Evolutionary conservation across 2,888 invertebrate species (phyloP).

Genomic region (Leucophenga maculata): DNA sequence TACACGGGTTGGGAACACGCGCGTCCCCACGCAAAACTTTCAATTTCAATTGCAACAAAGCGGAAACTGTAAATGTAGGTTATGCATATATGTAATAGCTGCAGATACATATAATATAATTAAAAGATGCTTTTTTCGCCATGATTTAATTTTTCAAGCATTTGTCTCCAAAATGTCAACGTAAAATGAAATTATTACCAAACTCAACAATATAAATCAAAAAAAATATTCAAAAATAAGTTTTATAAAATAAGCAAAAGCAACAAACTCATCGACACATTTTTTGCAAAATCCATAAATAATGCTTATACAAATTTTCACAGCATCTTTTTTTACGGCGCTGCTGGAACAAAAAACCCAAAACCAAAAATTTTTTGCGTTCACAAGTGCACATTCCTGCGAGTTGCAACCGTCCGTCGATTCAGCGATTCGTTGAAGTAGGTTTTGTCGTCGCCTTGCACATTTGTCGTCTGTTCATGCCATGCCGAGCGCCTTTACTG

Average conservation of each 20-base stretch:
- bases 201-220: conserved; percentile 17
- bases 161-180: conserved; percentile 17
- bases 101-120: no score
- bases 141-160: not conserved
- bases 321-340: conserved; percentile 40
- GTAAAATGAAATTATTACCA: conserved; percentile 17
- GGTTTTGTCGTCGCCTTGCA: conserved; percentile 31
- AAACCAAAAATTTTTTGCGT: not conserved
- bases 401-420: conserved; percentile 30
- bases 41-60: conserved; percentile 63
- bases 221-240: not conserved
- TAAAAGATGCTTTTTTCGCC: not conserved
- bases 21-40: conserved; percentile 51
- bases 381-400: conserved; percentile 28
- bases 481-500: not conserved
- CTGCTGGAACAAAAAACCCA: not conserved
- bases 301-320: conserved; percentile 51
- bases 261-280: conserved; percentile 56
- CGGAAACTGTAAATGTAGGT: conserved; percentile 53
- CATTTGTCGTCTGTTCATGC: not conserved
- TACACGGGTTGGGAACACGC: conserved; percentile 29
- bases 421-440: conserved; percentile 50
- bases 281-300: conserved; percentile 49
- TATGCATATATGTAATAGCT: conserved; percentile 31
- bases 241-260: conserved; percentile 33